These are phyloP conservation scores for Celastrina argiolus DNA, from an alignment of 2,888 invertebrate genomes.

Conservation along the genomic window DNA sequence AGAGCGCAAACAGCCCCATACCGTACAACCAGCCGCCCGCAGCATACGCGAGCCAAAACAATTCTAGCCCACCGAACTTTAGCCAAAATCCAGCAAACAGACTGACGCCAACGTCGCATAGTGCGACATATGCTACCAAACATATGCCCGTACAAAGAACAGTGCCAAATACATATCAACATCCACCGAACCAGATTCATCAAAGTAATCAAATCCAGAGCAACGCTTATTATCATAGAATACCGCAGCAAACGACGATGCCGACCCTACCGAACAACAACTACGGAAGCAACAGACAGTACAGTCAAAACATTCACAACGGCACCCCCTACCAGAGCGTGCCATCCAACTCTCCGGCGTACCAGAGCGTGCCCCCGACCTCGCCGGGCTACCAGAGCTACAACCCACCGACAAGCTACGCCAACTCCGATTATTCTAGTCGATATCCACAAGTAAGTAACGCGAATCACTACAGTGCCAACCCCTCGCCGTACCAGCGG, in stretches of 20 bases:
- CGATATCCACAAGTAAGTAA: constrained; percentile 62
- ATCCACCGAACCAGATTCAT: constrained; percentile 59
- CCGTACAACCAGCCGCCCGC: constrained; percentile 63
- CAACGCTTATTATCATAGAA: constrained; percentile 65
- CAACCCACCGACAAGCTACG: constrained; percentile 71
- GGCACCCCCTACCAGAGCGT: constrained; percentile 64
- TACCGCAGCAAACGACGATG: constrained; percentile 51
- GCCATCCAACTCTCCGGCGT: constrained; percentile 67
- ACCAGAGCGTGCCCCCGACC: constrained; percentile 66
- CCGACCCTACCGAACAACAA: constrained; percentile 44
- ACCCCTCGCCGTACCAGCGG: constrained; percentile 76
- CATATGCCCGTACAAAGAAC: constrained; percentile 52
- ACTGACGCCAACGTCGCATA: constrained; percentile 59
- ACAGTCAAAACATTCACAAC: constrained; percentile 46
- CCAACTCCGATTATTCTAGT: constrained; percentile 71
- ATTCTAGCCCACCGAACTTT: constrained; percentile 63
- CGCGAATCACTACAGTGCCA: constrained; percentile 52
- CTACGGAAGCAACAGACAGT: constrained; percentile 52
- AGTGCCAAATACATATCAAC: constrained; percentile 60
- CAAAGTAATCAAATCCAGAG: constrained; percentile 55
- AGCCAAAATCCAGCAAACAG: constrained; percentile 65
- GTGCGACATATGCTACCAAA: constrained; percentile 51
- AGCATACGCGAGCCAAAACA: constrained; percentile 54
- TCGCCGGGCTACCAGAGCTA: constrained; percentile 69
- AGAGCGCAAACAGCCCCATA: constrained; percentile 55